Conservation (phyloP, 2,888 invertebrate genomes). For the Eugnorisma glareosa region DNA sequence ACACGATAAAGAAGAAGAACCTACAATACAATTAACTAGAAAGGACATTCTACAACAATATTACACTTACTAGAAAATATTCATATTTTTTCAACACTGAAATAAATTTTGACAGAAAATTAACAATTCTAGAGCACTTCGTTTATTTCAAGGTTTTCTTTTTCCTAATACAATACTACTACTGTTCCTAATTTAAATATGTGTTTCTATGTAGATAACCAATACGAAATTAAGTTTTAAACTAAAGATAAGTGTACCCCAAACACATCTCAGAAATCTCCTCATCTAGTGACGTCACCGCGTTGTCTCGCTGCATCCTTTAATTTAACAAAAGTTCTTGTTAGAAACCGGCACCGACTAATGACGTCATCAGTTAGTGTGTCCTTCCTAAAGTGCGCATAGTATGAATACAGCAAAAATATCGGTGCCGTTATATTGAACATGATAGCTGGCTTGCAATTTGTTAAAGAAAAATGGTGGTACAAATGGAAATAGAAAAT, state of each 20-base stretch:
- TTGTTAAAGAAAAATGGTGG: constrained; percentile 1
- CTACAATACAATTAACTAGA: neutral
- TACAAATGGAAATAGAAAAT: neutral
- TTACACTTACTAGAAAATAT: too few relatives aligned
- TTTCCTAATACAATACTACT: neutral
- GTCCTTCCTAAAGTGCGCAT: constrained; percentile 22
- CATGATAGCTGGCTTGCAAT: constrained; percentile 18
- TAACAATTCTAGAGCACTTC: neutral
- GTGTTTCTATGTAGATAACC: neutral
- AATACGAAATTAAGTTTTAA: neutral
- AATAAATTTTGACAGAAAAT: neutral
- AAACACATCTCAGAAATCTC: constrained; percentile 10
- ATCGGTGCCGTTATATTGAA: constrained; percentile 12
- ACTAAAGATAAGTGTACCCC: neutral
- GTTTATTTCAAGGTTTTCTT: neutral
- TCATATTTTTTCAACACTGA: neutral
- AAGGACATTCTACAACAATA: neutral
- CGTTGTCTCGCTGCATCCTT: constrained; percentile 30
- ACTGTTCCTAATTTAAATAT: neutral
- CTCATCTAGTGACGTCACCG: constrained; percentile 27
- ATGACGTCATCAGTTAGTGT: constrained; percentile 51
- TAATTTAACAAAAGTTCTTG: constrained; percentile 60
- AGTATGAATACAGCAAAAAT: constrained; percentile 38
- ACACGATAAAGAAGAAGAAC: too few relatives aligned
- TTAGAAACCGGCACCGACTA: constrained; percentile 57